phyloP scores from a whole-genome alignment of 2,113 vertebrate genomes.

The Baryphthengus martii region DNA sequence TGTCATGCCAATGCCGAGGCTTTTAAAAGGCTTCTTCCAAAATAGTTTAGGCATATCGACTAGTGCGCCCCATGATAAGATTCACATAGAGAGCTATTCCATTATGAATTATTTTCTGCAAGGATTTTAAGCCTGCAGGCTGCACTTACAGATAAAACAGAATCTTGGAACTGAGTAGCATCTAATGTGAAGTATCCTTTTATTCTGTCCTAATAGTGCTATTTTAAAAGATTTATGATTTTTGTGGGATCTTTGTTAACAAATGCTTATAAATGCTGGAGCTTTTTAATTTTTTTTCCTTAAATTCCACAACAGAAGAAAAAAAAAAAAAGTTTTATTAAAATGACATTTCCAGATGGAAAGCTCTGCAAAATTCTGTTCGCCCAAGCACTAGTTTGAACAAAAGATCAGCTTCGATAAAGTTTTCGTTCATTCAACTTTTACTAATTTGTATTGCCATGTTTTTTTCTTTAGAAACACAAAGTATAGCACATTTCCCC shows the following conservation, averaged over 20 bases:
- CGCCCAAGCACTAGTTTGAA: not conserved
- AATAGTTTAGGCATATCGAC: not conserved
- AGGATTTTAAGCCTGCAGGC: slow-evolving; percentile 3
- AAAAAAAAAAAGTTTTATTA: not conserved
- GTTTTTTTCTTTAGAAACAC: not conserved
- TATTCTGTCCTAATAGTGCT: not conserved
- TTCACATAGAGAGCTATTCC: not conserved
- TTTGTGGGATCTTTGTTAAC: not conserved
- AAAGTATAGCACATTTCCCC: not conserved
- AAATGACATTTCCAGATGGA: not conserved
- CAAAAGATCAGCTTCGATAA: not conserved
- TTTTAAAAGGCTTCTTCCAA: slow-evolving; percentile 6
- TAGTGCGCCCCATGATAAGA: not conserved
- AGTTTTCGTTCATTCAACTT: not conserved
- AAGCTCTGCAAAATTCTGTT: not conserved
- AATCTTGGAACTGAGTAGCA: not conserved
- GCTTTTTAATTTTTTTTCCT: not conserved
- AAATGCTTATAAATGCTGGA: not conserved
- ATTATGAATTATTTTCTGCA: not conserved
- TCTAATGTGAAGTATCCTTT: slow-evolving; percentile 1
- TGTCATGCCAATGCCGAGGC: not conserved
- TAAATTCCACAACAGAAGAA: not conserved
- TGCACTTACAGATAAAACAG: slow-evolving; percentile 19
- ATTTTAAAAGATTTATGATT: not conserved
- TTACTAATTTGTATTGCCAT: not conserved